phyloP scores from a whole-genome alignment of 2,797 vertebrate genomes.

The Cyclura pinguis region DNA sequence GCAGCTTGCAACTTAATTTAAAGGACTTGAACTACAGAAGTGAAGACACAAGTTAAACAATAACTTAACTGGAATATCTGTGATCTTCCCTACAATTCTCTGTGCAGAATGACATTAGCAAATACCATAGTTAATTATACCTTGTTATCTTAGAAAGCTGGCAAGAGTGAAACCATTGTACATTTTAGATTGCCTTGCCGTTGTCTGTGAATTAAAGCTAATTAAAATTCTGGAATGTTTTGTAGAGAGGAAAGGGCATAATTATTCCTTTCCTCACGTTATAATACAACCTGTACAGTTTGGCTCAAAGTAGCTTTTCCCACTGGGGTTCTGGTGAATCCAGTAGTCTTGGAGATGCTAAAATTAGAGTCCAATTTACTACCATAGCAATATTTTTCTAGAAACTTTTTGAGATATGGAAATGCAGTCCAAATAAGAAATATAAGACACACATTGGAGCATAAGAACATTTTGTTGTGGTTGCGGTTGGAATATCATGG shows the following conservation, averaged over 20 bases:
- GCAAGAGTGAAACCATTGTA: slow-evolving; percentile 31
- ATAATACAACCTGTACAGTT: slow-evolving; percentile 24
- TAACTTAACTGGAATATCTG: slow-evolving; percentile 18
- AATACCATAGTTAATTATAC: slow-evolving; percentile 39
- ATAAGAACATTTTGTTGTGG: not conserved
- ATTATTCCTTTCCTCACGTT: slow-evolving; percentile 34
- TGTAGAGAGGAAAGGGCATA: slow-evolving; percentile 26
- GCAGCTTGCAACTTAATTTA: slow-evolving; percentile 12
- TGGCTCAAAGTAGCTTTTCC: slow-evolving; percentile 16
- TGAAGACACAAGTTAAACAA: slow-evolving; percentile 13
- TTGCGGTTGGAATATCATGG: not conserved
- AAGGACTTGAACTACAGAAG: not conserved
- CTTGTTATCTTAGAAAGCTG: slow-evolving; percentile 42
- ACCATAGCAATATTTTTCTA: not conserved
- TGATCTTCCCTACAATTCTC: slow-evolving; percentile 27
- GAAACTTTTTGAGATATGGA: not conserved
- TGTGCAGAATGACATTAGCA: slow-evolving; percentile 22
- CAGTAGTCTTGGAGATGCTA: slow-evolving; percentile 1
- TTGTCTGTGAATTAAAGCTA: slow-evolving; percentile 40
- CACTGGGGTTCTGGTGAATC: not conserved
- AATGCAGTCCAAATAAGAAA: slow-evolving; percentile 10
- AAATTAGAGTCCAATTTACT: slow-evolving; percentile 23
- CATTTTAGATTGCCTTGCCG: slow-evolving; percentile 34
- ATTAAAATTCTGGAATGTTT: slow-evolving; percentile 40
- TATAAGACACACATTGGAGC: not conserved